Conservation (phyloP, 2,888 invertebrate species). For the Plagodis pulveraria region DNA sequence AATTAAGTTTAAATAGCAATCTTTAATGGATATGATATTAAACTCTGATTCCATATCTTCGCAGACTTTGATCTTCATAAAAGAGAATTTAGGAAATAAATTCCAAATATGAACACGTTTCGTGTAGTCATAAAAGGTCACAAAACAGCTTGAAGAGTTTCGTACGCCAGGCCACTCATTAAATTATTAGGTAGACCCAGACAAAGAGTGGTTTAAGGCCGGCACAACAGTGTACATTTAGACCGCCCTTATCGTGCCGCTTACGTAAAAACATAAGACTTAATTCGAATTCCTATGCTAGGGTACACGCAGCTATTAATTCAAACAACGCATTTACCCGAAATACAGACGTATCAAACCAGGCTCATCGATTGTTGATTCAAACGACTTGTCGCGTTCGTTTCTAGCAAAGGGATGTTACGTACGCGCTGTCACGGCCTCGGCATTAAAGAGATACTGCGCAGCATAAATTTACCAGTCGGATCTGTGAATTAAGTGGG, state of each 20-base stretch:
- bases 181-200: slow-evolving; percentile 16
- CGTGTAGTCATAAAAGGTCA: slow-evolving; percentile 10
- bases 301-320: slow-evolving; percentile 40
- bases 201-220: slow-evolving; percentile 19
- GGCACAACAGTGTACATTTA: slow-evolving; percentile 12
- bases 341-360: slow-evolving; percentile 45
- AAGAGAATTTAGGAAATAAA: slow-evolving; percentile 5
- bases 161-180: slow-evolving; percentile 15
- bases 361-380: slow-evolving; percentile 63
- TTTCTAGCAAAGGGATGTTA: slow-evolving; percentile 62
- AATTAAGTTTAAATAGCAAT: too few species aligned
- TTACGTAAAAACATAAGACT: slow-evolving; percentile 30
- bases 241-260: slow-evolving; percentile 20
- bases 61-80: slow-evolving; percentile 8
- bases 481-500: slow-evolving; percentile 80
- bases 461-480: slow-evolving; percentile 77
- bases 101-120: slow-evolving; percentile 14
- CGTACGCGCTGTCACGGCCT: slow-evolving; percentile 78
- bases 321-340: slow-evolving; percentile 42
- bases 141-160: slow-evolving; percentile 18
- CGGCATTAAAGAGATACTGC: slow-evolving; percentile 78
- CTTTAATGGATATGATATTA: not conserved
- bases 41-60: too few species aligned
- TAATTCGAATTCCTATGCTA: slow-evolving; percentile 40
- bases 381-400: slow-evolving; percentile 63